Conservation (phyloP, 2,888 invertebrate species). For the Caenorhabditis virilis region DNA sequence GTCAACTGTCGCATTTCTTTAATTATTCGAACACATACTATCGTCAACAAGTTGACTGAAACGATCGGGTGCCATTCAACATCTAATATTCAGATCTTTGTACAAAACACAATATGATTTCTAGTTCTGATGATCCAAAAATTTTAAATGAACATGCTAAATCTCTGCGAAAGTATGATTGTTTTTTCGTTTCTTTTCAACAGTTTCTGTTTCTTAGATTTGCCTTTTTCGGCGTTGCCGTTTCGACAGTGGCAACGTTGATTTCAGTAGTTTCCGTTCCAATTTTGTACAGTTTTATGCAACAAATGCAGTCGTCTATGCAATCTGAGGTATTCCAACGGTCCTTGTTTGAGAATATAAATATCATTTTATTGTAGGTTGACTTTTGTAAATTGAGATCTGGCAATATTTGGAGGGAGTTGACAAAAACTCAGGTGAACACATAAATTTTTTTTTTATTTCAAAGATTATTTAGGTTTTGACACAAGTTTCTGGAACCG, state of each 20-base stretch:
- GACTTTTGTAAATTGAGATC: constrained; percentile 44
- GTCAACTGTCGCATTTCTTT: constrained; percentile 38
- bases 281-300: constrained; percentile 51
- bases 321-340: constrained; percentile 29
- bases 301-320: constrained; percentile 48
- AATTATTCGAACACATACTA: constrained; percentile 28
- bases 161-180: constrained; percentile 28
- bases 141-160: constrained; percentile 33
- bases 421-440: constrained; percentile 38
- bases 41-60: background rate
- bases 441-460: too few species aligned
- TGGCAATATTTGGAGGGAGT: constrained; percentile 42
- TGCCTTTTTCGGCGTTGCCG: constrained; percentile 41
- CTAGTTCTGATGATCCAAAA: constrained; percentile 37
- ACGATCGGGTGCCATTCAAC: too few species aligned
- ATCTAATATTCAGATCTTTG: too few species aligned
- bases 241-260: constrained; percentile 41
- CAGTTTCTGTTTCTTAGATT: constrained; percentile 9
- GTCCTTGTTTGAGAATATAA: background rate
- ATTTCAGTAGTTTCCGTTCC: constrained; percentile 44
- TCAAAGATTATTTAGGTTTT: constrained; percentile 18
- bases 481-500: constrained; percentile 37
- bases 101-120: too few species aligned
- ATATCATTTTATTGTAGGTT: constrained; percentile 8
- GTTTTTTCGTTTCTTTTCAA: too few species aligned